Base-by-base conservation (phyloP, 2,888 invertebrate species). In the Ectemnius lituratus region DNA sequence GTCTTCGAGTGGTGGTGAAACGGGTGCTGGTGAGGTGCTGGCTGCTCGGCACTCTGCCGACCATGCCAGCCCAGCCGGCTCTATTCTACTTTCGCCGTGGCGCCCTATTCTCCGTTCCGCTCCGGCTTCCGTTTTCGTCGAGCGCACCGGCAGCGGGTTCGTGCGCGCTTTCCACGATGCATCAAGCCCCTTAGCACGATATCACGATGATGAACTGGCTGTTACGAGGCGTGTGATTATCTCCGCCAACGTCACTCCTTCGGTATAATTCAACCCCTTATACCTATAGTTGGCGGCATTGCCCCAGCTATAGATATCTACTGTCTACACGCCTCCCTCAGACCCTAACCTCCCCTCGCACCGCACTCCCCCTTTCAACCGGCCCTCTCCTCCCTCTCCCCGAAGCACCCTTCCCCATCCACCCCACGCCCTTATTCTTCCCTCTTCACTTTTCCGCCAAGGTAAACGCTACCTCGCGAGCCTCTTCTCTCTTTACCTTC, bases 211-310 rank as follows among this genome's bases (percentile, higher is more conserved):
- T 86, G 86, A 87, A 88, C 87, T 83, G 85, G 84, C 85, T 86
- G 85, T 84, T 86, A 80, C 88, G 83, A 86, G 83, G 84, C 84
- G 83, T 86, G 85, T 88, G 87, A 88, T 89, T 89, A 89, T 89
- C 89, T 87, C 83, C 80, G 84, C 80, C 81, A 78, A 84, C 89
- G 88, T 87, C 86, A 83, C 84, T 86, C 86, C 81, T 79, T 75
- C 68, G 79, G 83, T 85, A 86, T 86, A 87, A 85, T 86, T 87
- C 84, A 80, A 73, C 80, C 74, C 71, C 47, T 73, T 62, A 37
- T 37, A 37, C 67, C n/a, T 16, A 52, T 52, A 16, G 4, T 52
- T 16, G 8, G 16, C 52, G 16, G 70, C 71, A 73, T 78, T 73
- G 68, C 73, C 63, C 72, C 71, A 57, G 75, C 67, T 46, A 67